Evolutionary conservation across 2,113 vertebrate species (phyloP), one percentile per base, ranked within the genome.

Genomic region (Salvelinus sp.): DNA sequence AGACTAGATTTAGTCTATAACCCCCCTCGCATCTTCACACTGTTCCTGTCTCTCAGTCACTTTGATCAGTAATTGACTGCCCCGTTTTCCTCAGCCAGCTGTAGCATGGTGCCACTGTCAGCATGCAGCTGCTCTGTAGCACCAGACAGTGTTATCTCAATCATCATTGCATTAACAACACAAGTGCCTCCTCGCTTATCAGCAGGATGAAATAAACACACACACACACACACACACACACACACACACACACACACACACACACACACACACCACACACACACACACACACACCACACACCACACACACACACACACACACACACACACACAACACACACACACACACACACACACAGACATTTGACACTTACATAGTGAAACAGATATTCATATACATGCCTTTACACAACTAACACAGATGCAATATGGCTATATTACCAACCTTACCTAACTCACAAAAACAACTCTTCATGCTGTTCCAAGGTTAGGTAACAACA

Each of bases 121-220:
- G 65, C 28, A 63, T 44, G 73, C 83, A 85, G 86, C 83, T 84
- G 74, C 75, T 74, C 74, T 9, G 16, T 27, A 67, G n/a, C 50
- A 12, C 67, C 13, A 72, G 60, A 67, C 70, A 23, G 20, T 44
- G 7, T 57, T 22, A 65, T 38, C 65, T 75, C 27, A 48, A 47
- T 76, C 57, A 64, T 50, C 50, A 79, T n/a, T n/a, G n/a, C n/a
- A n/a, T 66, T 63, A 67, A 77, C 64, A 25, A 48, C 74, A 44
- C n/a, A 38, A 28, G 58, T 20, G n/a, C 38, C 10, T 54, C 25
- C 30, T 60, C 18, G 18, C 16, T 44, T 62, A 47, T 50, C 48
- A 57, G 50, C 69, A 71, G 23, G 22, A 23, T 25, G 22, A 54
- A 4, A 57, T 44, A 44, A 10, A 44, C 38, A 10, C 38, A 1